These are phyloP conservation scores for Eilema sororculum DNA, from an alignment of 2,888 invertebrate genomes.

Conservation along the genomic window DNA sequence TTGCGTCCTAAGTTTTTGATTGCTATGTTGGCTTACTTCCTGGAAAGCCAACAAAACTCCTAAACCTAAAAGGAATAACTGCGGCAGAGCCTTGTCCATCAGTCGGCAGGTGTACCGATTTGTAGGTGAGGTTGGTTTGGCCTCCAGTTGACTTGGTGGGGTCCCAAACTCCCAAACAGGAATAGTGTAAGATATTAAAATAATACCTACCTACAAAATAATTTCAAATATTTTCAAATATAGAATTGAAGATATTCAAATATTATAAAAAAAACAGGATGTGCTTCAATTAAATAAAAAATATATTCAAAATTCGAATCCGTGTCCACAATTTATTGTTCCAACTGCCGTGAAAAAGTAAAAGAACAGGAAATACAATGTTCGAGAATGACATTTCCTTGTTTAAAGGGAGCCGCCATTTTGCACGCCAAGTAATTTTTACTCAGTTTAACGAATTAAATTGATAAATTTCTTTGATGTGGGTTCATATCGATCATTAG, in stretches of 20 bases:
- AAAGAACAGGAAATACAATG: constrained; percentile 56
- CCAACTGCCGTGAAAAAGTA: constrained; percentile 33
- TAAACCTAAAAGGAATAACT: background rate
- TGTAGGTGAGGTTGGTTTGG: too few species aligned
- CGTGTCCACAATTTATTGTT: constrained; percentile 2
- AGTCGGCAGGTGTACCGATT: background rate
- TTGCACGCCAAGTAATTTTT: constrained; percentile 76
- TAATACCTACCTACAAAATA: too few species aligned
- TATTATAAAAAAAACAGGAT: too few species aligned
- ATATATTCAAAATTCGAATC: background rate
- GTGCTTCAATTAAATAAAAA: background rate
- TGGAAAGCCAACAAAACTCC: too few species aligned
- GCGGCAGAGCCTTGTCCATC: background rate
- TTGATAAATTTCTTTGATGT: constrained; percentile 78
- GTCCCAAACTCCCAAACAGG: too few species aligned
- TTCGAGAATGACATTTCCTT: constrained; percentile 71
- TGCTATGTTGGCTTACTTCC: background rate
- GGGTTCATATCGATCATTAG: constrained; percentile 76
- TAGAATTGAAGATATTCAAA: too few species aligned
- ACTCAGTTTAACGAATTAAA: constrained; percentile 76
- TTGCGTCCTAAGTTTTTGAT: background rate
- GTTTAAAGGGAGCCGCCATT: constrained; percentile 70
- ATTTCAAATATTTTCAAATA: too few species aligned
- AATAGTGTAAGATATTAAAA: too few species aligned
- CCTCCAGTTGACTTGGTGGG: too few species aligned